Percentiles rank a stretch among this genome's conserved stretches.
These are phyloP conservation scores for Petrocephalus sullivani DNA, from an alignment of 2,797 vertebrate species.

Conservation along the genomic window DNA sequence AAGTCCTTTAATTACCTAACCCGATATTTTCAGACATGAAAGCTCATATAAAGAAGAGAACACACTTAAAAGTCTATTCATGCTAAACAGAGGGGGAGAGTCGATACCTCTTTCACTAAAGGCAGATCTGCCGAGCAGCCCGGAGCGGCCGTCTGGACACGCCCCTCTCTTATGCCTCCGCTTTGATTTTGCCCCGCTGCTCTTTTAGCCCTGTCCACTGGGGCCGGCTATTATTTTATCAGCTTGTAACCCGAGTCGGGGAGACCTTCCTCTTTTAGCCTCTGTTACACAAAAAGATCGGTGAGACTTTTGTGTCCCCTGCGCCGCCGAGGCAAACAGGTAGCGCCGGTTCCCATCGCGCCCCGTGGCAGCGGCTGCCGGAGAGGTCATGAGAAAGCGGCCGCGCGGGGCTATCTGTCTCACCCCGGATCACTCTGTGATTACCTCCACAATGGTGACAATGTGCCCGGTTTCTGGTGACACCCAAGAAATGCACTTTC, in stretches of 20 bases:
- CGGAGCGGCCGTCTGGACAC: conserved; percentile 23
- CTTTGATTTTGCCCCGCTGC: conserved; percentile 7
- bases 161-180: conserved; percentile 13
- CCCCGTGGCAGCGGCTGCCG: conserved; percentile 22
- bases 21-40: conserved; percentile 19
- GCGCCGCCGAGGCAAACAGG: conserved; percentile 13
- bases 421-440: conserved; percentile 48
- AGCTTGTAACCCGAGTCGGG: conserved; percentile 34
- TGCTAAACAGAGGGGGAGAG: conserved; percentile 11
- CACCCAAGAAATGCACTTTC: conserved; percentile 34
- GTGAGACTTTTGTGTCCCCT: conserved; percentile 20
- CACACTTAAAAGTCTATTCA: conserved; percentile 22
- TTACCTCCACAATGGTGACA: conserved; percentile 54
- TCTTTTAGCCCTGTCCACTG: conserved; percentile 22
- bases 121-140: conserved; percentile 14
- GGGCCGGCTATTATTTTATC: conserved; percentile 26
- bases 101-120: conserved; percentile 21
- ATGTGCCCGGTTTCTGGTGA: conserved; percentile 51
- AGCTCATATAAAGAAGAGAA: background rate
- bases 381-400: conserved; percentile 35
- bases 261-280: conserved; percentile 24
- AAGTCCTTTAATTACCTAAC: conserved; percentile 1
- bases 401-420: conserved; percentile 42
- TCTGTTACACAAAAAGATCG: conserved; percentile 38
- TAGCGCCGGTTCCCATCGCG: conserved; percentile 26